Evolutionary conservation across 2,888 invertebrate genomes (phyloP).

Genomic region (Andrena fulva): DNA sequence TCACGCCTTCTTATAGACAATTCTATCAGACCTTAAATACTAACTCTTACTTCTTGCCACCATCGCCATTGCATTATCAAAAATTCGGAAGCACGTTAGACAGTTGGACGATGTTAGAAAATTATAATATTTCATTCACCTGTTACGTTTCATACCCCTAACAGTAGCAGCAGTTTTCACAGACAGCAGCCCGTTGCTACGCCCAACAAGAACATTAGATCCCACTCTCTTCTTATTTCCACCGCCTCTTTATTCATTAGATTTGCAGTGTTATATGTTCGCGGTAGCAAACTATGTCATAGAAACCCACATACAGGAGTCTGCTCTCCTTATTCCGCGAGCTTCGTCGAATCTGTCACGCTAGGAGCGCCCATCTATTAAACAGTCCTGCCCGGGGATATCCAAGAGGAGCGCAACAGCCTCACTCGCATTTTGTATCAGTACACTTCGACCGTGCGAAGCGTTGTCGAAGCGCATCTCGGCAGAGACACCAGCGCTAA

Average conservation of each 20-base stretch:
- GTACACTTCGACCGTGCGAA: not conserved
- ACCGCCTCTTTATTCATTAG: not conserved
- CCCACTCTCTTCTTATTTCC: not conserved
- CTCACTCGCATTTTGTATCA: not conserved
- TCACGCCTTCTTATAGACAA: not conserved
- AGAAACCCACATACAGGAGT: not conserved
- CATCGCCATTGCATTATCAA: not conserved
- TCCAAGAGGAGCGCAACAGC: not conserved
- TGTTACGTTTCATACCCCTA: too few relatives aligned
- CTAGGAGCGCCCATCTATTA: not conserved
- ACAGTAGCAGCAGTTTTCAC: not conserved
- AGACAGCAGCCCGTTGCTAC: too few relatives aligned
- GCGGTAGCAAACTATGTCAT: not conserved
- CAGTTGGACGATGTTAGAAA: not conserved
- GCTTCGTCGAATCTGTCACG: not conserved
- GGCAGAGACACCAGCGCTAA: not conserved
- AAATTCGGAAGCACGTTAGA: not conserved
- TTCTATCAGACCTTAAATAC: not conserved
- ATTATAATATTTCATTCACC: not conserved
- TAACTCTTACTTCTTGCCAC: conserved; percentile 1
- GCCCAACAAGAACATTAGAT: not conserved
- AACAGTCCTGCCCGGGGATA: not conserved
- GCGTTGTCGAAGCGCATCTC: not conserved
- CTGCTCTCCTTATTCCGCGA: not conserved
- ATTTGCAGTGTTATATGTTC: not conserved